These are phyloP conservation scores for Cataglyphis livida DNA, from an alignment of 2,888 invertebrate species.

Conservation along the genomic window DNA sequence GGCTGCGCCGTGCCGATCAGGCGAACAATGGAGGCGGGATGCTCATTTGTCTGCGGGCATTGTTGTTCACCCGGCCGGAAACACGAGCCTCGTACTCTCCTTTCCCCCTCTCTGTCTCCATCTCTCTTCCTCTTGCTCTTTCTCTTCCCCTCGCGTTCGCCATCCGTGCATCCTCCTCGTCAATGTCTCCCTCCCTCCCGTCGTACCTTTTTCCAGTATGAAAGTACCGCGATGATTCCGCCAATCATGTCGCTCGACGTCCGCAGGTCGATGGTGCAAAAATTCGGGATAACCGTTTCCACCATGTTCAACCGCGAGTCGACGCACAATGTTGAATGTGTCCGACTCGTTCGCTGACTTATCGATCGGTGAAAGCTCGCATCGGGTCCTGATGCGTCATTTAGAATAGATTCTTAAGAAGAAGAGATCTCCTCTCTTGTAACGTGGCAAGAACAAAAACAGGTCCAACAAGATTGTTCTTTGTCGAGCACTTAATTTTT, in stretches of 20 bases:
- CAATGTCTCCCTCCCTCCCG: slow-evolving; percentile 36
- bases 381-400: slow-evolving; percentile 23
- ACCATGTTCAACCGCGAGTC: slow-evolving; percentile 55
- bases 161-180: slow-evolving; percentile 49
- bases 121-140: slow-evolving; percentile 21
- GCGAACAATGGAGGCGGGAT: slow-evolving; percentile 85
- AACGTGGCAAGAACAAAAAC: background rate
- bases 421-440: background rate
- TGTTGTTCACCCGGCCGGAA: slow-evolving; percentile 84
- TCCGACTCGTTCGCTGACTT: slow-evolving; percentile 47
- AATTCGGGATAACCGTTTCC: slow-evolving; percentile 56
- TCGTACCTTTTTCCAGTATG: slow-evolving; percentile 49
- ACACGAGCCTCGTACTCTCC: slow-evolving; percentile 82
- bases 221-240: slow-evolving; percentile 54
- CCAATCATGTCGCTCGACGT: slow-evolving; percentile 54
- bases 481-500: slow-evolving; percentile 17
- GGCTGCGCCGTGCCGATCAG: slow-evolving; percentile 81
- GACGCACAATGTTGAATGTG: slow-evolving; percentile 52
- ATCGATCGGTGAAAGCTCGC: slow-evolving; percentile 48
- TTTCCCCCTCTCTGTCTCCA: slow-evolving; percentile 65
- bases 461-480: background rate
- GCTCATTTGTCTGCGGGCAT: slow-evolving; percentile 86
- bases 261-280: slow-evolving; percentile 54
- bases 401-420: slow-evolving; percentile 32
- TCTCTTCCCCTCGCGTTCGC: slow-evolving; percentile 31